phyloP scores from a whole-genome alignment of 2,113 vertebrate genomes.

The Talpa occidentalis region DNA sequence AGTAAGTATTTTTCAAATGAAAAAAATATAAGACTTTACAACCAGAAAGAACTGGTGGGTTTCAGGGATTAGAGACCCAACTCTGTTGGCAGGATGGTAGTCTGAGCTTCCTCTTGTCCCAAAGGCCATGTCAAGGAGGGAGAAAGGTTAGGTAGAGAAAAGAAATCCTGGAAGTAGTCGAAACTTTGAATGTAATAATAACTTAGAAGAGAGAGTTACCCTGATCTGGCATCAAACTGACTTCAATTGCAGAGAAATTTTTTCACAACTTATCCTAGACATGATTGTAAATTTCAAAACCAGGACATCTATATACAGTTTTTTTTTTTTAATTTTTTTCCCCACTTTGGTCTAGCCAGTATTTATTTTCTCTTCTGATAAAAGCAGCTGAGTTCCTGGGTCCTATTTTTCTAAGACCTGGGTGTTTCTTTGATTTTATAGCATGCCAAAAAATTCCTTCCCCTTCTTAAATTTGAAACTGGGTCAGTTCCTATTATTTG shows the following conservation, averaged over 20 bases:
- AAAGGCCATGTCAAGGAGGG: background rate
- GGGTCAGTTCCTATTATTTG: slow-evolving; percentile 54
- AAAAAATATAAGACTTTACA: background rate
- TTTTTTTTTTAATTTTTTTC: background rate
- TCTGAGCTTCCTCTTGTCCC: background rate
- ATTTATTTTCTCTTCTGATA: background rate
- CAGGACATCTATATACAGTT: background rate
- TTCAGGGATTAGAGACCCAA: background rate
- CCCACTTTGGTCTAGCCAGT: background rate
- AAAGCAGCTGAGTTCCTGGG: background rate
- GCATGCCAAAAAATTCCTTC: slow-evolving; percentile 53
- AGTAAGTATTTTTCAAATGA: slow-evolving; percentile 84
- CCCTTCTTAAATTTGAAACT: slow-evolving; percentile 53
- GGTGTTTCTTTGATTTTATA: slow-evolving; percentile 14
- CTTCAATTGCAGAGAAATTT: background rate
- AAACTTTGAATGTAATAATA: background rate
- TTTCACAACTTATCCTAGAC: background rate
- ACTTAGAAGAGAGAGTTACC: background rate
- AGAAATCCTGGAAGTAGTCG: background rate
- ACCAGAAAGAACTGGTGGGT: background rate
- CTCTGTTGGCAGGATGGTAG: background rate
- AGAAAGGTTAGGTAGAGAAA: background rate
- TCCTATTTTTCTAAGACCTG: slow-evolving; percentile 7
- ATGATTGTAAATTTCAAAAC: background rate
- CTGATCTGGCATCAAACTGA: background rate